A percentile compares a stretch with the other conserved stretches of the same genome.
These are phyloP conservation scores for Calidris pygmaea DNA, from an alignment of 2,113 vertebrate species.

Conservation along the genomic window DNA sequence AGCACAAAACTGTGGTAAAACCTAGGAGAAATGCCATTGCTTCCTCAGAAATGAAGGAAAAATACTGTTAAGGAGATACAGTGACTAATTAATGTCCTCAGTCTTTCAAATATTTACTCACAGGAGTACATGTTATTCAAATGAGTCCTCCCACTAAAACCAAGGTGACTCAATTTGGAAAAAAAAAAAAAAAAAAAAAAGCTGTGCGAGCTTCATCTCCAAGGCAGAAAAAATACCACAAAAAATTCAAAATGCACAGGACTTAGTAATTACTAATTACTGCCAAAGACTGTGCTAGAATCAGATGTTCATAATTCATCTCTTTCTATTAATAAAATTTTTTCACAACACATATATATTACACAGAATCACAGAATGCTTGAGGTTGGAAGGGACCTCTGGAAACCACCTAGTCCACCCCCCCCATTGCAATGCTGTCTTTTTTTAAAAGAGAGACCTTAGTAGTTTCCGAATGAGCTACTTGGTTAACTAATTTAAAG, in stretches of 20 bases:
- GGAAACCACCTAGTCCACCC: background rate
- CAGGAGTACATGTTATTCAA: background rate
- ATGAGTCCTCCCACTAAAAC: background rate
- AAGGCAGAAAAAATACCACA: background rate
- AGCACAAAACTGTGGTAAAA: slow-evolving; percentile 43
- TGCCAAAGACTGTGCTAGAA: background rate
- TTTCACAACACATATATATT: background rate
- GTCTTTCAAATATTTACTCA: slow-evolving; percentile 22
- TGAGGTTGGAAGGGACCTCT: background rate
- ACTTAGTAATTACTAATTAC: background rate
- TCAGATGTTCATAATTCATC: background rate
- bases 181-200: background rate
- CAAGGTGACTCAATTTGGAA: background rate
- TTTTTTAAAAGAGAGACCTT: background rate
- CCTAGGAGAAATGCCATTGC: slow-evolving; percentile 27
- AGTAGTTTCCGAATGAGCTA: background rate
- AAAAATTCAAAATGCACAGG: background rate
- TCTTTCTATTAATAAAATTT: background rate
- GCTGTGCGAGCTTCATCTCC: background rate
- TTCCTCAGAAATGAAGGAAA: slow-evolving; percentile 45
- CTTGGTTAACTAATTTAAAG: background rate
- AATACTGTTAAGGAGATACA: background rate
- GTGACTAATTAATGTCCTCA: background rate
- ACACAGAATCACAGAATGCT: background rate
- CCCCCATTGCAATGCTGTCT: background rate